A percentile compares a stretch with the other conserved stretches of the same genome.
Evolutionary conservation across 2,797 vertebrate species (phyloP).

Genomic region (Neosalanx taihuensis): DNA sequence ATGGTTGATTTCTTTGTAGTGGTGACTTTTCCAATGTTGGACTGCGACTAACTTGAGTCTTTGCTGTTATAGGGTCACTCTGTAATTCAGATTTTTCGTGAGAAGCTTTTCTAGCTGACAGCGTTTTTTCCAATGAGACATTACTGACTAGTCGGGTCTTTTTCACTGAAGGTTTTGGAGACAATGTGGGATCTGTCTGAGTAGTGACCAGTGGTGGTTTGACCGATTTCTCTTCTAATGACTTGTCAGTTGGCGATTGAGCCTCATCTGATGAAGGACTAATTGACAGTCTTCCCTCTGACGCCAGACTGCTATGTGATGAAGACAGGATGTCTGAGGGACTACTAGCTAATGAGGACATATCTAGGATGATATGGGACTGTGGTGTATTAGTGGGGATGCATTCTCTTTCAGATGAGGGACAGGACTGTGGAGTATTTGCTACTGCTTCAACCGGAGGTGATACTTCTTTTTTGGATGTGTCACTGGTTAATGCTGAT

Average conservation of each 20-base stretch:
- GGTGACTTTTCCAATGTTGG: constrained; percentile 15
- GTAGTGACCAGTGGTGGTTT: background rate
- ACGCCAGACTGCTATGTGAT: constrained; percentile 50
- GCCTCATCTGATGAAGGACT: constrained; percentile 51
- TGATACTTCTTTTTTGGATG: constrained; percentile 28
- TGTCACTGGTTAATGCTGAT: constrained; percentile 45
- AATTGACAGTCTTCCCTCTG: constrained; percentile 46
- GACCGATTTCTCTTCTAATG: constrained; percentile 27
- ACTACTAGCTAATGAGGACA: constrained; percentile 21
- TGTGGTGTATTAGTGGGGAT: background rate
- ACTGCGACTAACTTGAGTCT: constrained; percentile 20
- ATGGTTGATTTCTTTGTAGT: constrained; percentile 37
- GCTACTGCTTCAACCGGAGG: constrained; percentile 25
- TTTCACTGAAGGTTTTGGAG: constrained; percentile 42
- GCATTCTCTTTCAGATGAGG: constrained; percentile 16
- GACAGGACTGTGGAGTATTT: constrained; percentile 24
- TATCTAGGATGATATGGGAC: constrained; percentile 24
- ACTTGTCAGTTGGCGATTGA: constrained; percentile 9
- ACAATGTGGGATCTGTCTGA: background rate
- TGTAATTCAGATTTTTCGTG: constrained; percentile 6
- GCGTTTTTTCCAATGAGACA: constrained; percentile 35
- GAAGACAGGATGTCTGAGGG: constrained; percentile 37
- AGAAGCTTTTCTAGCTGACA: constrained; percentile 5
- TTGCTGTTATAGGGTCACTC: background rate
- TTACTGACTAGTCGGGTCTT: constrained; percentile 33